Evolutionary conservation across 1,140 invertebrate species (phyloP), one percentile per base, ranked within the genome.

Genomic region (Orchestia grillus): DNA sequence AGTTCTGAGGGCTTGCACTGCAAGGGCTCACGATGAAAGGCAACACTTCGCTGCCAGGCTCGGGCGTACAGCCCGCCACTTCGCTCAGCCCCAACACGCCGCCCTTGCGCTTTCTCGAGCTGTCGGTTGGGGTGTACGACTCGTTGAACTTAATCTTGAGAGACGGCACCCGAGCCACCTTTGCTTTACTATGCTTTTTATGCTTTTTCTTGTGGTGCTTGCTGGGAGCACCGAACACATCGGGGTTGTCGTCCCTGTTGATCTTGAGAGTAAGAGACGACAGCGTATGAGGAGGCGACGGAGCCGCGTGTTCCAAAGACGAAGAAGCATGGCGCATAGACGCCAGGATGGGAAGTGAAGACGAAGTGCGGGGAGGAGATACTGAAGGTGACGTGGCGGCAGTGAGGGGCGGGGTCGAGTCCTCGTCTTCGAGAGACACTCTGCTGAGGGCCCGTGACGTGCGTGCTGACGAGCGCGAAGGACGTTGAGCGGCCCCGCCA

Each of bases 381-480:
- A n/a, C 92, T 8, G 92, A 94, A 45, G 92, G 92, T 0, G 92
- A 94, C 92, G 92, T 94, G 44, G 92, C 43, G 4, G 92, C 92
- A 28, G 92, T 94, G 44, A 94, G 43, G 6, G 92, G 92, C 43
- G 92, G 92, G 1, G 92, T 94, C 11, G 92, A 94, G 92, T 94
- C 92, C 44, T 94, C 92, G 40, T 94, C 92, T 40, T 94, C 92
- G 40, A 94, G 92, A 40, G 92, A 94, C 16, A 94, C 92, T 94
- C 92, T 42, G 44, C 92, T 94, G 92, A 94, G 92, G 92, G 92
- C 92, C 44, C 92, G 92, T 19, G 92, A 94, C 43, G 92, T 94
- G 44, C 92, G 92, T 19, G 92, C 92, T 44, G 92, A 94, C 3
- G 92, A 94, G 43, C 92, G 92, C 41, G 92, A 94, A 16, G 92